Percentiles rank a stretch among this genome's conserved stretches.
phyloP scores from a whole-genome alignment of 2,888 invertebrate species.

The Protodeltote pygarga region DNA sequence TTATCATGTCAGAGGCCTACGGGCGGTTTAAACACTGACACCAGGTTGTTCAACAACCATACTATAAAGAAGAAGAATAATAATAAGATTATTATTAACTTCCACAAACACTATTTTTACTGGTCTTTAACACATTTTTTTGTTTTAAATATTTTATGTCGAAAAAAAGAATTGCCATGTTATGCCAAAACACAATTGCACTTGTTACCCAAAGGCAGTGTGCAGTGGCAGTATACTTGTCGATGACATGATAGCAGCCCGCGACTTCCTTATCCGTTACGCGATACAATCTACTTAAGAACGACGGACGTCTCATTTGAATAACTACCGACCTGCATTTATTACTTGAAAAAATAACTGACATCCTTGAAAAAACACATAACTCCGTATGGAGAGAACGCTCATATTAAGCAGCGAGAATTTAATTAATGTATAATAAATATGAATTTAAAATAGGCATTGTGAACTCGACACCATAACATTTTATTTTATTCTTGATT shows the following conservation, averaged over 20 bases:
- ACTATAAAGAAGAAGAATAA: too few species aligned
- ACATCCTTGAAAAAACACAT: slow-evolving; percentile 63
- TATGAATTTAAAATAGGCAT: slow-evolving; percentile 48
- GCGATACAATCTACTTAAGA: slow-evolving; percentile 72
- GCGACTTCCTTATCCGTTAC: slow-evolving; percentile 80
- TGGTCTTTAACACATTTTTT: too few species aligned
- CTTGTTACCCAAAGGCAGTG: slow-evolving; percentile 44
- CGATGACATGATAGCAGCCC: slow-evolving; percentile 72
- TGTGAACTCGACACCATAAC: slow-evolving; percentile 35
- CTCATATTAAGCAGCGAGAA: slow-evolving; percentile 49
- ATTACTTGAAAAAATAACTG: slow-evolving; percentile 64
- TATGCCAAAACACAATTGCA: slow-evolving; percentile 12
- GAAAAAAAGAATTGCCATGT: slow-evolving; percentile 1
- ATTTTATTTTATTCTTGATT: slow-evolving; percentile 48
- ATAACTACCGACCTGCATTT: slow-evolving; percentile 73
- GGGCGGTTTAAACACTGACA: too few species aligned
- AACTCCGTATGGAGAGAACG: slow-evolving; percentile 41
- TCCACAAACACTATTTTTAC: too few species aligned
- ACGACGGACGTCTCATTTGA: slow-evolving; percentile 79
- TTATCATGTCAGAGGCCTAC: too few species aligned
- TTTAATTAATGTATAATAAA: slow-evolving; percentile 52
- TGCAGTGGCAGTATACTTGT: slow-evolving; percentile 58
- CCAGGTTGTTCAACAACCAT: too few species aligned
- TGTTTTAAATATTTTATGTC: too few species aligned
- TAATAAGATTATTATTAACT: too few species aligned